Base-by-base conservation (phyloP, 2,888 invertebrate genomes). In the Hirtodrosophila cameraria region DNA sequence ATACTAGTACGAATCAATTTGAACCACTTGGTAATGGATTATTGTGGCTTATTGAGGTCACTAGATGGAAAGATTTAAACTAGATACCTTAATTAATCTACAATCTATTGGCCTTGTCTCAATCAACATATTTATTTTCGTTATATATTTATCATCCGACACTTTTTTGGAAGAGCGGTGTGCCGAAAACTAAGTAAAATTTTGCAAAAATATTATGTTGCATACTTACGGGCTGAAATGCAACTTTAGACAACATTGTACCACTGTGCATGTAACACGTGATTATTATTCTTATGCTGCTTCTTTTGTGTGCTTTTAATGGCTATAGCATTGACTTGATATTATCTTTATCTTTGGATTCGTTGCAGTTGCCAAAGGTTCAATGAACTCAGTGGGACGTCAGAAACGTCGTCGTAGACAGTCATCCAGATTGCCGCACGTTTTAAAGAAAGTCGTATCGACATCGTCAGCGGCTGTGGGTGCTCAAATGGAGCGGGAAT, bases 301-400 rank as follows among this genome's bases (percentile, higher is more conserved):
- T n/a, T n/a, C n/a, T n/a, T 11, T 35, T 59, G 28, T 11, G 3
- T 38, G 16, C 9, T 28, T 64, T 25, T 7, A 20, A 33, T 41
- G 15, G 11, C 8, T 33, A 58, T 18, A 25, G 36, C 38, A 52
- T 49, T 36, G 15, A 35, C 33, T 23, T 4, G 23, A 16, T n/a
- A 5, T 33, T 13, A 20, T 12, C 27, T 11, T 33, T 52, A 30
- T 16, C 7, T 39, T 60, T 2, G 5, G 11, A 38, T 38, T 50
- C 13, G 25, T 86, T 80, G 11, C 75, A 88, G 88, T 75, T 69
- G 61, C 72, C 48, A 77, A 78, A 39, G 71, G 84, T 55, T 75
- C 83, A n/a, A 20, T 60, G 57, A 82, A 61, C 66, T 46, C 62
- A 42, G 53, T 41, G 39, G 62, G 60, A 55, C 72, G 67, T 9